phyloP scores from a whole-genome alignment of 2,888 invertebrate genomes.

The Oasisia sp. region DNA sequence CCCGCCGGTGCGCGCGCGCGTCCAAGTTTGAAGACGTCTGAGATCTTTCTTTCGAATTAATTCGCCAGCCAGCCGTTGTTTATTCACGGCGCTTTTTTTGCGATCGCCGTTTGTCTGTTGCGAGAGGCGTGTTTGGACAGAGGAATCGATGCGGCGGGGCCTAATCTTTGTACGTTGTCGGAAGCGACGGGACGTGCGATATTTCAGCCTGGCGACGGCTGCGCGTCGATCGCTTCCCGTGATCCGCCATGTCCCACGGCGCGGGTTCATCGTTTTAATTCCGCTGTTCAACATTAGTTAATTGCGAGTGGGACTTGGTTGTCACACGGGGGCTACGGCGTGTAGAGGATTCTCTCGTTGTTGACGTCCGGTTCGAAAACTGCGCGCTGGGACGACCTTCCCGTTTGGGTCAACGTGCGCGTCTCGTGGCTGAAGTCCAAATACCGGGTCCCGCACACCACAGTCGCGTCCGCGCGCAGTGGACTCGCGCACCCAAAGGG shows the following conservation, averaged over 20 bases:
- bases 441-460: not conserved
- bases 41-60: conserved; percentile 6
- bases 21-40: not conserved
- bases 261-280: not conserved
- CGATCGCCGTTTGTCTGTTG: not conserved
- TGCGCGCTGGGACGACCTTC: not conserved
- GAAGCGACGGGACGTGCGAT: not conserved
- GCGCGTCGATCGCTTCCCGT: not conserved
- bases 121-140: not conserved
- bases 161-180: not conserved
- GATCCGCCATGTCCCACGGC: not conserved
- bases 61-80: not conserved
- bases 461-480: no score
- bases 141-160: not conserved
- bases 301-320: not conserved
- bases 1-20: not conserved
- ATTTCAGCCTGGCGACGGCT: not conserved
- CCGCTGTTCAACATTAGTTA: conserved; percentile 5
- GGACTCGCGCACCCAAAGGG: no score
- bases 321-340: not conserved
- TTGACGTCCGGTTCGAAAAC: not conserved
- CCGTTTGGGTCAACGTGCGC: not conserved
- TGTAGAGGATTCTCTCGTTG: not conserved
- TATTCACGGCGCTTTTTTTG: not conserved
- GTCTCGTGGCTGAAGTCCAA: not conserved